Conservation (phyloP, 1,140 invertebrate genomes). For the Drosophila nigrodunni region DNA sequence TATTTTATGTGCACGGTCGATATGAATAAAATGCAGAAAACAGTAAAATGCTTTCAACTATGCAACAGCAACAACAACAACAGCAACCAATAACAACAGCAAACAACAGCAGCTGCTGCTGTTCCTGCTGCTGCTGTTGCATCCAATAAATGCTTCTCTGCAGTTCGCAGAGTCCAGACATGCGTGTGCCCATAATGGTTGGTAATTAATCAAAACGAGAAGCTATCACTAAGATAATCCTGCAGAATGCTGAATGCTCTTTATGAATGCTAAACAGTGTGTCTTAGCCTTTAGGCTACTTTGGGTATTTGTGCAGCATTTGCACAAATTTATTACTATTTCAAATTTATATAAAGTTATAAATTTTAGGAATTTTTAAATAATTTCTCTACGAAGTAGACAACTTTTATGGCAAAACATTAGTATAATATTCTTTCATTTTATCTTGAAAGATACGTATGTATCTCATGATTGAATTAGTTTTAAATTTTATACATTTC, state of each 20-base stretch:
- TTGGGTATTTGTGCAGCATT: too few species aligned
- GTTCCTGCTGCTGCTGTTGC: not conserved
- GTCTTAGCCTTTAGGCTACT: not conserved
- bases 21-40: slow-evolving; percentile 70
- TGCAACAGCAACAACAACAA: slow-evolving; percentile 18
- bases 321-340: too few species aligned
- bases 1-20: slow-evolving; percentile 61
- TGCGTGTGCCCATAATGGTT: slow-evolving; percentile 61
- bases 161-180: slow-evolving; percentile 9
- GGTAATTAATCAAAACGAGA: slow-evolving; percentile 56
- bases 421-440: too few species aligned
- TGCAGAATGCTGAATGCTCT: slow-evolving; percentile 21
- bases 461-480: too few species aligned
- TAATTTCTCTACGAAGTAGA: too few species aligned
- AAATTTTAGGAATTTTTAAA: too few species aligned
- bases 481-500: too few species aligned
- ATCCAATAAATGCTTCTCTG: slow-evolving; percentile 29
- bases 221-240: not conserved
- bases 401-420: too few species aligned
- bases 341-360: too few species aligned
- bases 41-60: slow-evolving; percentile 73
- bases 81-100: slow-evolving; percentile 20
- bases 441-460: too few species aligned
- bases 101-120: slow-evolving; percentile 16
- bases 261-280: not conserved